Base-by-base conservation (phyloP, 2,888 invertebrate species). In the Lapara coniferarum region DNA sequence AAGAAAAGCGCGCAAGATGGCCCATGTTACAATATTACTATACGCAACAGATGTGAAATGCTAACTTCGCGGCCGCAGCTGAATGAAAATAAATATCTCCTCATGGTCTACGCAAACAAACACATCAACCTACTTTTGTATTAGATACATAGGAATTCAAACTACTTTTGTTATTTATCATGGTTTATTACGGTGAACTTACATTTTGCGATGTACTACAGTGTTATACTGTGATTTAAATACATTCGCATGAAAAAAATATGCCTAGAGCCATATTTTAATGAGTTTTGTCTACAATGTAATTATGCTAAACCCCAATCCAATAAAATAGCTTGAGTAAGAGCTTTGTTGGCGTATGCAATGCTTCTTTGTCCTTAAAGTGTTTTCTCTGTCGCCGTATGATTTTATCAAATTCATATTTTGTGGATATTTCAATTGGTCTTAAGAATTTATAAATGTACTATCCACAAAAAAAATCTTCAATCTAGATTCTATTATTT, bases 21-120 rank as follows among this genome's bases (percentile, higher is more conserved):
- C 74, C 76, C 75, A 78, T 72, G 75, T 77, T 76, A 79, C 73
- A 76, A 73, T 78, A 81, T 77, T 79, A 75, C 78, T 78, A 75
- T 77, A 72, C 71, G 72, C 74, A 80, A 79, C 81, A 84, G 82
- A 85, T 84, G 82, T 81, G 77, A 80, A 80, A 76, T 78, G 76
- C 76, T 78, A 77, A 80, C 81, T 79, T 77, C 77, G 78, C 55
- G 78, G 81, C 81, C 73, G 82, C 78, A 81, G 78, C 83, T 77
- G 80, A 84, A 89, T 87, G 80, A 86, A 91, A 91, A 90, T 90
- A 90, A 90, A 89, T 89, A 89, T 84, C 86, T 83, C 77, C 83
- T 85, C 83, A 83, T 86, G 81, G 84, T 81, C 78, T 85, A 85
- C 78, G 81, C 84, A 85, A 85, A 86, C 87, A 84, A 85, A 85